Evolutionary conservation across 2,113 vertebrate genomes (phyloP).

Genomic region (Vulpes lagopus): DNA sequence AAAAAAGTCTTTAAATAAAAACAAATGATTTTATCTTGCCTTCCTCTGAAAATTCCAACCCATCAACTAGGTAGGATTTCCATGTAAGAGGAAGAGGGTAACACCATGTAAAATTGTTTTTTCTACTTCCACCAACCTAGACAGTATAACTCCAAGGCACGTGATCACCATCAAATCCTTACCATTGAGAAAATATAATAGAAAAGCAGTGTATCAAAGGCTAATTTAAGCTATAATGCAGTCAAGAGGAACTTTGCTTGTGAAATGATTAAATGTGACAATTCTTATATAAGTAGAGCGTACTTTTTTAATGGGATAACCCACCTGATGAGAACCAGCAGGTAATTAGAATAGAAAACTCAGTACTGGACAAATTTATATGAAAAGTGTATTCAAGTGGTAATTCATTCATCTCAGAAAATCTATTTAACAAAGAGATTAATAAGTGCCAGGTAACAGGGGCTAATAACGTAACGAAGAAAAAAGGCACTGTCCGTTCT

Average conservation of each 20-base stretch:
- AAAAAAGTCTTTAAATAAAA: slow-evolving; percentile 61
- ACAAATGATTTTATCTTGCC: slow-evolving; percentile 87
- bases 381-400: neutral
- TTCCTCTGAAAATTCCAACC: slow-evolving; percentile 96
- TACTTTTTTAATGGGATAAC: slow-evolving; percentile 21
- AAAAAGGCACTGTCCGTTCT: slow-evolving; percentile 4
- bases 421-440: slow-evolving; percentile 8
- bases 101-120: slow-evolving; percentile 91
- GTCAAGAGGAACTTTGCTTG: slow-evolving; percentile 30
- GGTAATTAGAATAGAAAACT: slow-evolving; percentile 9
- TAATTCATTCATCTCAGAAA: slow-evolving; percentile 29
- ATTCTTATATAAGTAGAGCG: slow-evolving; percentile 37
- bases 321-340: neutral
- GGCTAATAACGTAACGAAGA: neutral
- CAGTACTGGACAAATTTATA: neutral
- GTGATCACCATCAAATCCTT: slow-evolving; percentile 97
- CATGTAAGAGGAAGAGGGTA: slow-evolving; percentile 93
- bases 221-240: slow-evolving; percentile 1
- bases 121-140: slow-evolving; percentile 90
- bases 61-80: slow-evolving; percentile 93
- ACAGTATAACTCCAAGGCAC: slow-evolving; percentile 94
- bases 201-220: slow-evolving; percentile 25
- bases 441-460: neutral
- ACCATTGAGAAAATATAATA: slow-evolving; percentile 80
- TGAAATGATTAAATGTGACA: slow-evolving; percentile 7